A percentile compares a stretch with the other conserved stretches of the same genome.
Conservation (phyloP, 2,113 vertebrate species). For the Agelaius phoeniceus region DNA sequence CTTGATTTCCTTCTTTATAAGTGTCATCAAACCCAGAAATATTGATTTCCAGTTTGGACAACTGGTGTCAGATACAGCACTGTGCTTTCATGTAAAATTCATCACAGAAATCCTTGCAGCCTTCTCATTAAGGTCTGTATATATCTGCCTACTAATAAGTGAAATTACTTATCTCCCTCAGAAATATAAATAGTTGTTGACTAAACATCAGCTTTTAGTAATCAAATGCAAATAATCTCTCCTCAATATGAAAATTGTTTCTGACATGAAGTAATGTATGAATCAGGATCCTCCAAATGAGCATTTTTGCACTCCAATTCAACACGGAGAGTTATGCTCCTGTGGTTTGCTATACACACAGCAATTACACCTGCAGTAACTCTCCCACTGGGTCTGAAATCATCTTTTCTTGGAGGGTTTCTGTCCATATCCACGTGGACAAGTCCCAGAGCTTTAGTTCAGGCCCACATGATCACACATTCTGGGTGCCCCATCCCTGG, state of each 20-base stretch:
- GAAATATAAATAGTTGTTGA: slow-evolving; percentile 61
- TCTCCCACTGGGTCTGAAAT: background rate
- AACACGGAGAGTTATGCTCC: background rate
- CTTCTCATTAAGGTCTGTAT: slow-evolving; percentile 4
- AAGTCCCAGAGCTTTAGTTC: background rate
- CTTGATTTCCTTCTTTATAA: background rate
- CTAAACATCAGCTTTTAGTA: slow-evolving; percentile 31
- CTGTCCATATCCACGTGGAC: background rate
- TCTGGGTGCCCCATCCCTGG: background rate
- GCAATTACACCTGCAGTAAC: background rate
- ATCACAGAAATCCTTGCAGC: background rate
- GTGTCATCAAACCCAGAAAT: background rate
- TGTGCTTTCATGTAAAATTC: slow-evolving; percentile 29
- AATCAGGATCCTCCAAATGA: background rate
- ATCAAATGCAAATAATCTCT: slow-evolving; percentile 26
- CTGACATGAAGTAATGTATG: background rate
- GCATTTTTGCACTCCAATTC: background rate
- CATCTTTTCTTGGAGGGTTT: background rate
- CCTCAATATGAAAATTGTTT: slow-evolving; percentile 38
- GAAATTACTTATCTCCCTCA: slow-evolving; percentile 40
- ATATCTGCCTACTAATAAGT: slow-evolving; percentile 22
- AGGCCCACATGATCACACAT: background rate
- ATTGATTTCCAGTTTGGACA: background rate
- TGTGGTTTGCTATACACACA: background rate
- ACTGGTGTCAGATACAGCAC: background rate